A percentile compares a stretch with the other conserved stretches of the same genome.
Evolutionary conservation across 2,797 vertebrate species (phyloP).

Genomic region (Protosalanx chinensis): DNA sequence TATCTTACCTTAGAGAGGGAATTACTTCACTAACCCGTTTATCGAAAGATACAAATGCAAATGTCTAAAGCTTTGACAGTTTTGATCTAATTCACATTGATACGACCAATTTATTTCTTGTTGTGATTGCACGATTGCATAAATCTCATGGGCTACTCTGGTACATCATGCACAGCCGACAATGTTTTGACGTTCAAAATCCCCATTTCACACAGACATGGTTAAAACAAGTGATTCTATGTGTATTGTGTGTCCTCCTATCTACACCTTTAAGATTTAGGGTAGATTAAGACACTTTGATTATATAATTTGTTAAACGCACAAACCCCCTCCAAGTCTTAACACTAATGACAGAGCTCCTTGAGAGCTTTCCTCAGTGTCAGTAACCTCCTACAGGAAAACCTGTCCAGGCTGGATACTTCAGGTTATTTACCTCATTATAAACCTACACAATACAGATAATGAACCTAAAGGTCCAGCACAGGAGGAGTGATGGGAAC

Average conservation of each 20-base stretch:
- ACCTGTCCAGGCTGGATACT: neutral
- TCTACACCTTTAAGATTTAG: slow-evolving; percentile 24
- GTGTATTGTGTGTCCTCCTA: neutral
- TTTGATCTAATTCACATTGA: too few relatives aligned
- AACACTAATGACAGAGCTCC: neutral
- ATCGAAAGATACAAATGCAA: too few relatives aligned
- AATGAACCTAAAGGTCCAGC: neutral
- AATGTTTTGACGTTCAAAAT: too few relatives aligned
- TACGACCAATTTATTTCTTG: too few relatives aligned
- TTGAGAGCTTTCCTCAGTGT: neutral
- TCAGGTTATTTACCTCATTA: neutral
- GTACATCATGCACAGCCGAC: too few relatives aligned
- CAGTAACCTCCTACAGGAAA: neutral
- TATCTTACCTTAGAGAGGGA: too few relatives aligned
- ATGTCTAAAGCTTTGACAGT: too few relatives aligned
- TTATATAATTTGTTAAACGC: slow-evolving; percentile 50
- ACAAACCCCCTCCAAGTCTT: slow-evolving; percentile 9
- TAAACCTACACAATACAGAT: neutral
- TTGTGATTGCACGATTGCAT: too few relatives aligned
- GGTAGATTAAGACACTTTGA: slow-evolving; percentile 34
- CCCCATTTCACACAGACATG: too few relatives aligned
- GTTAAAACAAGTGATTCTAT: too few relatives aligned
- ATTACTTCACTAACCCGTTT: too few relatives aligned
- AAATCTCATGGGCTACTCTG: too few relatives aligned
- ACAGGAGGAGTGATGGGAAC: slow-evolving; percentile 1